Percentiles rank a stretch among this genome's conserved stretches.
Conservation (phyloP, 2,888 invertebrate species). For the Drosophila yooni region DNA sequence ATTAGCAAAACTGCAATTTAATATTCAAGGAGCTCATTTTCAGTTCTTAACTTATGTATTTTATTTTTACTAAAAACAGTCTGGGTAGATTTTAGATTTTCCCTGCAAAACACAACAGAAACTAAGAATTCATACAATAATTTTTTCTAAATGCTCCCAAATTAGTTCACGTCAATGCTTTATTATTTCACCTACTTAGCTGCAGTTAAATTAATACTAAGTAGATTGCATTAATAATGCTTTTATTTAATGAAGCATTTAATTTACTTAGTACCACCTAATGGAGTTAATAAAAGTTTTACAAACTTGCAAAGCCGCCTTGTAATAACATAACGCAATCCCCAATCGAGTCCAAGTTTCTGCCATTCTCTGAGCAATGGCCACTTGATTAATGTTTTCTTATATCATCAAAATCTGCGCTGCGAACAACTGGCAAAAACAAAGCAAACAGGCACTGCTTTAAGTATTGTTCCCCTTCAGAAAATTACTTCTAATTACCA, state of each 20-base stretch:
- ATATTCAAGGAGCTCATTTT: no score
- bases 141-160: neutral
- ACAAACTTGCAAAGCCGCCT: neutral
- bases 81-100: no score
- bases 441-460: conserved; percentile 28
- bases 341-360: neutral
- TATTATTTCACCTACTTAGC: neutral
- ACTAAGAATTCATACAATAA: neutral
- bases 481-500: conserved; percentile 65
- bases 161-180: neutral
- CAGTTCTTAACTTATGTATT: neutral
- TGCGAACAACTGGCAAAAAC: conserved; percentile 29
- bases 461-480: conserved; percentile 27
- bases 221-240: neutral
- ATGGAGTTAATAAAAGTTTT: conserved; percentile 3
- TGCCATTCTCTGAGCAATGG: conserved; percentile 3
- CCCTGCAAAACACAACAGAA: neutral
- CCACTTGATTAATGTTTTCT: conserved; percentile 45
- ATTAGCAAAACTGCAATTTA: neutral
- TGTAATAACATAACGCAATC: conserved; percentile 5
- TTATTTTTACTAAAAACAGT: neutral
- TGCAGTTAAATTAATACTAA: neutral
- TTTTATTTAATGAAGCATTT: neutral
- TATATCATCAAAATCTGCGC: conserved; percentile 31
- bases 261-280: neutral